Percentiles rank a stretch among this genome's conserved stretches.
These are phyloP conservation scores for Gibbula magus DNA, from an alignment of 2,888 invertebrate genomes.

Conservation along the genomic window DNA sequence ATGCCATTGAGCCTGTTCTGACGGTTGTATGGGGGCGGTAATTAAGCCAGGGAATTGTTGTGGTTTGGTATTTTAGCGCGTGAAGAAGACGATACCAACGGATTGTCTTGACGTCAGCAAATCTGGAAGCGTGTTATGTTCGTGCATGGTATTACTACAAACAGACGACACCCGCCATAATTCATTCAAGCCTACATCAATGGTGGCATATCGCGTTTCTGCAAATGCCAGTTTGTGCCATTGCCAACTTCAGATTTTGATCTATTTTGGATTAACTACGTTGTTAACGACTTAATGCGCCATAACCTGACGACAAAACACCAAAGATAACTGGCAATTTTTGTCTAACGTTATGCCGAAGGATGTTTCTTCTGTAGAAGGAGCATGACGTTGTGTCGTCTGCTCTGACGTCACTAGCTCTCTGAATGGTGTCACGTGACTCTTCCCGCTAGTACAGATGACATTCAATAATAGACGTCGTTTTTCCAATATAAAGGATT, in stretches of 20 bases:
- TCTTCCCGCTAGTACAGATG: not conserved
- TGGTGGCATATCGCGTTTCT: not conserved
- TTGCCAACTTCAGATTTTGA: not conserved
- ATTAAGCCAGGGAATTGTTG: too few relatives aligned
- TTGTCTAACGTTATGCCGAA: not conserved
- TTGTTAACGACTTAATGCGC: not conserved
- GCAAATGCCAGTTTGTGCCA: not conserved
- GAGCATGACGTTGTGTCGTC: conserved; percentile 2
- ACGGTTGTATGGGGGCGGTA: too few relatives aligned
- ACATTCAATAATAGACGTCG: too few relatives aligned
- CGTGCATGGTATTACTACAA: not conserved
- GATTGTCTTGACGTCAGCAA: conserved; percentile 5
- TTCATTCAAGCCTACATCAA: not conserved
- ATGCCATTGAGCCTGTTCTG: too few relatives aligned
- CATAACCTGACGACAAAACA: not conserved
- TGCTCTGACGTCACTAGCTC: not conserved
- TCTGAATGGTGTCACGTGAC: not conserved
- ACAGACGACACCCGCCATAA: not conserved
- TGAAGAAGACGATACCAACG: too few relatives aligned
- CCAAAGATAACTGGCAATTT: not conserved
- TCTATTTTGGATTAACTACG: not conserved
- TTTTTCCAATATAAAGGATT: too few relatives aligned
- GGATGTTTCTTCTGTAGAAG: not conserved
- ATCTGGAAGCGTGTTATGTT: not conserved
- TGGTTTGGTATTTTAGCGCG: too few relatives aligned